These are phyloP conservation scores for Eupeodes latifasciatus DNA, from an alignment of 2,888 invertebrate genomes.

Conservation along the genomic window DNA sequence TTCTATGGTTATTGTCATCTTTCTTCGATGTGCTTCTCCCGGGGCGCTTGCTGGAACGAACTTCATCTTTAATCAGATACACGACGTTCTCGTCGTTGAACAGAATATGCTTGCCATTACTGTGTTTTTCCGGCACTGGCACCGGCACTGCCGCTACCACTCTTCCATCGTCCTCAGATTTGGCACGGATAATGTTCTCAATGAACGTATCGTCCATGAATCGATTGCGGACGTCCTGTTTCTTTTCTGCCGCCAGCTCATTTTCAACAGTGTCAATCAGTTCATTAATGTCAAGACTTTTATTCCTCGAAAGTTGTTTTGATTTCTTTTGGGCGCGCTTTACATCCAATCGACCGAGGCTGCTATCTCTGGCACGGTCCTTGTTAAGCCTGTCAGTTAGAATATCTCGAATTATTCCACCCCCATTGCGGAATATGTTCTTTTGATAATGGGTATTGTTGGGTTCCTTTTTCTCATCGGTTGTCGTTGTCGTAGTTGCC, in stretches of 20 bases:
- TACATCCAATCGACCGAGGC: conserved; percentile 65
- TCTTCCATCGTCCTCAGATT: conserved; percentile 75
- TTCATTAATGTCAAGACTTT: conserved; percentile 83
- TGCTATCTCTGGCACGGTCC: conserved; percentile 77
- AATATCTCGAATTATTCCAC: conserved; percentile 82
- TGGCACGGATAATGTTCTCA: conserved; percentile 78
- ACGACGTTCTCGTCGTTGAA: conserved; percentile 84
- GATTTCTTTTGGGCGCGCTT: conserved; percentile 78
- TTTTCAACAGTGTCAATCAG: conserved; percentile 81
- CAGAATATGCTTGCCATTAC: conserved; percentile 81
- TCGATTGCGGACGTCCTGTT: conserved; percentile 72
- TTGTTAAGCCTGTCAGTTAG: conserved; percentile 81
- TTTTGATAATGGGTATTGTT: conserved; percentile 79
- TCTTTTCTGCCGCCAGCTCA: conserved; percentile 76
- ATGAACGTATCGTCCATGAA: conserved; percentile 80
- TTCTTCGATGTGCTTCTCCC: conserved; percentile 56
- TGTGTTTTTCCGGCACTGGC: conserved; percentile 25
- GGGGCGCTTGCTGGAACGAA: conserved; percentile 79
- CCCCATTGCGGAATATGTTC: conserved; percentile 82
- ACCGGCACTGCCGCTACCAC: background rate
- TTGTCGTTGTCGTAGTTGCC: conserved; percentile 2
- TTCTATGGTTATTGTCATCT: conserved; percentile 69
- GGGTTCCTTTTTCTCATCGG: conserved; percentile 77
- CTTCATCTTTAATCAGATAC: conserved; percentile 83
- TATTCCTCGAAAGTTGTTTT: conserved; percentile 80